Evolutionary conservation across 2,888 invertebrate genomes (phyloP), one percentile per base, ranked within the genome.

Genomic region (Xylocampa areola): DNA sequence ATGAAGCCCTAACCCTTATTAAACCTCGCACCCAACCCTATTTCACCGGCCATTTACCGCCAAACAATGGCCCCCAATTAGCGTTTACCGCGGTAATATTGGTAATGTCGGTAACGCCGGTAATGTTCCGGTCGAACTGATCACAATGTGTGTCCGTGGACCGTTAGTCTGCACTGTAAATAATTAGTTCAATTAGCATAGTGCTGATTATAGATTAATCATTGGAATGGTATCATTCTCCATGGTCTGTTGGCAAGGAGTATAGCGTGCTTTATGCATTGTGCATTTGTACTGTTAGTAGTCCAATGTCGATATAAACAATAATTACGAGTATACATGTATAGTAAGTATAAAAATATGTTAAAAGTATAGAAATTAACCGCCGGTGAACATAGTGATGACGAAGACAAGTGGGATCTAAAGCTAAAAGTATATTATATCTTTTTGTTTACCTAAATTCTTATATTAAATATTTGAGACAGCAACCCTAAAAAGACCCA

Each of bases 131-230:
- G 54, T 61, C 37, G 36, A 54, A 55, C 53, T 54, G 49, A 53
- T 50, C 51, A 59, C 64, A 62, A 67, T 68, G 47, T 63, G 47
- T 48, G 48, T 53, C 48, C 54, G 61, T 43, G 44, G 35, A 55
- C 64, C 72, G 68, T 71, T 64, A 70, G 50, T 36, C 47, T 66
- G 45, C 48, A 49, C 51, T 51, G 57, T 57, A 55, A 63, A 54
- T 71, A 73, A 74, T 74, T 74, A 75, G 75, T 41, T 40, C 65
- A 70, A 74, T 74, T 75, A 75, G 55, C 54, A 60, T 60, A 41
- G 39, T 37, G 36, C 48, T 39, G 49, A 62, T 66, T 68, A 68
- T 64, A 68, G 64, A 68, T 67, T 67, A 68, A 67, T 67, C 67
- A 68, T 63, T 58, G 64, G 51, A 67, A 68, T 62, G 68, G 66